phyloP scores from a whole-genome alignment of 2,888 invertebrate species.

The Dryadula phaetusa region DNA sequence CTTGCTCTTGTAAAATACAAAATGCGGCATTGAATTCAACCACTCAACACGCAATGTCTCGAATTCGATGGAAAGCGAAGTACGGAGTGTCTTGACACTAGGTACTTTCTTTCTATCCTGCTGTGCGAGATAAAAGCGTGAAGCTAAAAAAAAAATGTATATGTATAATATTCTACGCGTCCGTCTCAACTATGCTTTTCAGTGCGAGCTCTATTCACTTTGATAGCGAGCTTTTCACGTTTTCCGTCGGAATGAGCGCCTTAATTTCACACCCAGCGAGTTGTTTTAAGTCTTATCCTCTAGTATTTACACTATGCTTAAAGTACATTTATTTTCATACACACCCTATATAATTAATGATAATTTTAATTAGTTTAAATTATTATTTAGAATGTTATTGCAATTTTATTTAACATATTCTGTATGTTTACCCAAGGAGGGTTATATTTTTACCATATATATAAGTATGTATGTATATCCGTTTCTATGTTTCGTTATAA shows the following conservation, averaged over 20 bases:
- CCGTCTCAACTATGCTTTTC: conserved; percentile 13
- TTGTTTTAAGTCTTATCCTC: conserved; percentile 12
- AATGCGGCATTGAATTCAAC: too few species aligned
- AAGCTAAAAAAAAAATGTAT: too few species aligned
- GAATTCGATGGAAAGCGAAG: too few species aligned
- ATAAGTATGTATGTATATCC: too few species aligned
- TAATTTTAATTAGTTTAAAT: background rate
- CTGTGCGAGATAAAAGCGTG: too few species aligned
- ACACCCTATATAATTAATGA: background rate
- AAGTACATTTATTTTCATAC: conserved; percentile 3
- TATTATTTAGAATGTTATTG: background rate
- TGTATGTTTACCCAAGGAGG: too few species aligned
- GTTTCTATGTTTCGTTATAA: too few species aligned
- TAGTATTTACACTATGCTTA: background rate
- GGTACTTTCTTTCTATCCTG: too few species aligned
- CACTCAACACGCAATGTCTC: too few species aligned
- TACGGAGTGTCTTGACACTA: too few species aligned
- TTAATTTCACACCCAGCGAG: conserved; percentile 27
- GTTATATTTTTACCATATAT: too few species aligned
- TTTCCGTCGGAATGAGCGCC: conserved; percentile 20
- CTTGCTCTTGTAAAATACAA: too few species aligned
- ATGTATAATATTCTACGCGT: background rate
- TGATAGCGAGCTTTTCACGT: conserved; percentile 22
- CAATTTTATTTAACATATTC: background rate
- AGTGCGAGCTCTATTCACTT: conserved; percentile 17